phyloP scores from a whole-genome alignment of 2,113 vertebrate genomes.

The Oophaga pumilio region DNA sequence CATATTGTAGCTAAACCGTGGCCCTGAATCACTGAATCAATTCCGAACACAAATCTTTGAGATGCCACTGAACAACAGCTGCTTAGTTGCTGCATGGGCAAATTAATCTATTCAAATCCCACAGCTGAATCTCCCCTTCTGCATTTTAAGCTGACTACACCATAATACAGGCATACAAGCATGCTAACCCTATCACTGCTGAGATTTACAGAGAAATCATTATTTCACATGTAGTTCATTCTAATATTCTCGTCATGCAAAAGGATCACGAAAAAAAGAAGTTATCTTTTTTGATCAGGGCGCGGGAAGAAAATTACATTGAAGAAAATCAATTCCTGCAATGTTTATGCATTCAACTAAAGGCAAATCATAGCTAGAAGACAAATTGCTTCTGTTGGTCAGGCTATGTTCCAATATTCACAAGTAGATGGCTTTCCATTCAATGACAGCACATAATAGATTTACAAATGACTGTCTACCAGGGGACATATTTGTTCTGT shows the following conservation, averaged over 20 bases:
- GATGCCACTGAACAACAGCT: constrained; percentile 47
- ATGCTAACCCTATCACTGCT: constrained; percentile 41
- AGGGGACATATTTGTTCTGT: constrained; percentile 1
- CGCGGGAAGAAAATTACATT: constrained; percentile 3
- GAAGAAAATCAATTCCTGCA: constrained; percentile 3
- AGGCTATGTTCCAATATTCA: not conserved
- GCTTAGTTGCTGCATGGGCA: constrained; percentile 43
- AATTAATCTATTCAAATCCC: constrained; percentile 56
- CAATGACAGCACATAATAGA: not conserved
- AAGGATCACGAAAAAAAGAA: constrained; percentile 9
- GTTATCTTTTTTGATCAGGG: not conserved
- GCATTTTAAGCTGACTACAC: constrained; percentile 49
- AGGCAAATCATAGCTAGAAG: constrained; percentile 15
- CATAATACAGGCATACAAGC: constrained; percentile 20
- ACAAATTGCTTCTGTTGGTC: constrained; percentile 1
- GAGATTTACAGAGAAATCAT: constrained; percentile 26
- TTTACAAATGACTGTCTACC: constrained; percentile 15
- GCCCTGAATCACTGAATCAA: constrained; percentile 36
- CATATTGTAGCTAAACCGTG: constrained; percentile 10
- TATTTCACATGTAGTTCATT: constrained; percentile 7
- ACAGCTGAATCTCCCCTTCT: constrained; percentile 52
- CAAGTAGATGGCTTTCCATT: not conserved
- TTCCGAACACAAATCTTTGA: constrained; percentile 40
- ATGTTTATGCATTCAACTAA: constrained; percentile 19
- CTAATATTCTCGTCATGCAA: not conserved